A percentile compares a stretch with the other conserved stretches of the same genome.
These are phyloP conservation scores for Rhinopomastus cyanomelas DNA, from an alignment of 2,113 vertebrate species.

Conservation along the genomic window DNA sequence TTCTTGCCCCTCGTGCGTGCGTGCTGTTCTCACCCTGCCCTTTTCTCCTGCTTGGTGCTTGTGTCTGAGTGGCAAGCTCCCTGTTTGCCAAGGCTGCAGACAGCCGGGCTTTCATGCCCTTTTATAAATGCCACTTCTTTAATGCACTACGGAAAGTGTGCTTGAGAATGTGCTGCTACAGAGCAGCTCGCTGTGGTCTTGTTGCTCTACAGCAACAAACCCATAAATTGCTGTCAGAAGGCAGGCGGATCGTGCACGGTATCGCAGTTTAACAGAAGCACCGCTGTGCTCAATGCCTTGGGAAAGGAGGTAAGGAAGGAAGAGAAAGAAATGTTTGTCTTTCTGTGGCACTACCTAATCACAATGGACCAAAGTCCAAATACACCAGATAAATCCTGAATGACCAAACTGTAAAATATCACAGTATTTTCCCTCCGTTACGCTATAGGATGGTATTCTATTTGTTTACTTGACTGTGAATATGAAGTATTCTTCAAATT, in stretches of 20 bases:
- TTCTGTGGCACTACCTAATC: background rate
- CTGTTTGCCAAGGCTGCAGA: background rate
- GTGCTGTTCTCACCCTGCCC: background rate
- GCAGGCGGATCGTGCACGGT: background rate
- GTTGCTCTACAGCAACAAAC: background rate
- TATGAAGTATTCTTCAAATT: slow-evolving; percentile 3
- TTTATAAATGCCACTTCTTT: background rate
- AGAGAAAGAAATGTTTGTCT: background rate
- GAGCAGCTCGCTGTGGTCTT: background rate
- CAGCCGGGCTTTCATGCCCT: background rate
- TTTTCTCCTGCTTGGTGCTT: background rate
- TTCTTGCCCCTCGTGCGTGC: background rate
- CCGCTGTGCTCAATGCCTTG: background rate
- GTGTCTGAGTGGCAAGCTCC: background rate
- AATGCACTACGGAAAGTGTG: background rate
- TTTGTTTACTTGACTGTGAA: background rate
- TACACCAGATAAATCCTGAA: background rate
- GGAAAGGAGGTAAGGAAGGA: background rate
- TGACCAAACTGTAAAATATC: background rate
- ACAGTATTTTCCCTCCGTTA: background rate
- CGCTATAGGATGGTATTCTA: background rate
- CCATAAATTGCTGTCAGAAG: background rate
- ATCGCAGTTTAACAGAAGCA: background rate
- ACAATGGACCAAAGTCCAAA: background rate
- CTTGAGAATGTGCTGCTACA: background rate